Percentiles rank a stretch among this genome's conserved stretches.
These are phyloP conservation scores for Drosophila rellima DNA, from an alignment of 2,888 invertebrate genomes.

Conservation along the genomic window DNA sequence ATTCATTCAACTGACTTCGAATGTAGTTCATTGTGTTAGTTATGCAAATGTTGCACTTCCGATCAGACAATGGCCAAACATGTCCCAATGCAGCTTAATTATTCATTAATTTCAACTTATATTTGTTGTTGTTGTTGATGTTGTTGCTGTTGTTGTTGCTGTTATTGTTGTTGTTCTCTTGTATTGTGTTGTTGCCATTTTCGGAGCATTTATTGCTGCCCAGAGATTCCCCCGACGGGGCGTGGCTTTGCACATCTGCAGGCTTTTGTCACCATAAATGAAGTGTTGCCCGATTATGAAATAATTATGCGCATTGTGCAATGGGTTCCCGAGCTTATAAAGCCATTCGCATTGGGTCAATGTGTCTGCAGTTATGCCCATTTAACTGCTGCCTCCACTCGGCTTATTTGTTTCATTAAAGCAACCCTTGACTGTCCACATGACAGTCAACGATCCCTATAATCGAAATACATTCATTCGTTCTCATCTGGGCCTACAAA, in stretches of 20 bases:
- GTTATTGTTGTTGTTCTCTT: slow-evolving; percentile 14
- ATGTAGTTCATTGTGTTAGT: slow-evolving; percentile 78
- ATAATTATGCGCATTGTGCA: slow-evolving; percentile 69
- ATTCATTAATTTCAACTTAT: slow-evolving; percentile 81
- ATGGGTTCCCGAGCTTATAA: slow-evolving; percentile 6
- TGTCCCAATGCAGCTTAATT: slow-evolving; percentile 69
- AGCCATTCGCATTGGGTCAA: slow-evolving; percentile 52
- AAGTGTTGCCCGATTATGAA: slow-evolving; percentile 78
- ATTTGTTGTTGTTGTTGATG: slow-evolving; percentile 55
- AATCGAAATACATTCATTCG: slow-evolving; percentile 1
- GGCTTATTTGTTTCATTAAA: slow-evolving; percentile 29
- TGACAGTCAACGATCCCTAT: background rate
- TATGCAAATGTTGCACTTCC: slow-evolving; percentile 79
- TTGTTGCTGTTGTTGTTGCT: slow-evolving; percentile 28
- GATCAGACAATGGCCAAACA: slow-evolving; percentile 36
- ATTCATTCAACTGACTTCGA: slow-evolving; percentile 27
- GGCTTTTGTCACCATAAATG: slow-evolving; percentile 74
- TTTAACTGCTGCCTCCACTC: slow-evolving; percentile 18
- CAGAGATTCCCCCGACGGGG: slow-evolving; percentile 36
- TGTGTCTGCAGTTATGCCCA: slow-evolving; percentile 35
- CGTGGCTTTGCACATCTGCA: slow-evolving; percentile 44
- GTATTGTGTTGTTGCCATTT: slow-evolving; percentile 39
- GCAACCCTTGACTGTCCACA: slow-evolving; percentile 11
- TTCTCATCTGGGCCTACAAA: slow-evolving; percentile 4
- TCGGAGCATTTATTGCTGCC: slow-evolving; percentile 56